Base-by-base conservation (phyloP, 2,888 invertebrate genomes). In the Drosophila paramelanica region DNA sequence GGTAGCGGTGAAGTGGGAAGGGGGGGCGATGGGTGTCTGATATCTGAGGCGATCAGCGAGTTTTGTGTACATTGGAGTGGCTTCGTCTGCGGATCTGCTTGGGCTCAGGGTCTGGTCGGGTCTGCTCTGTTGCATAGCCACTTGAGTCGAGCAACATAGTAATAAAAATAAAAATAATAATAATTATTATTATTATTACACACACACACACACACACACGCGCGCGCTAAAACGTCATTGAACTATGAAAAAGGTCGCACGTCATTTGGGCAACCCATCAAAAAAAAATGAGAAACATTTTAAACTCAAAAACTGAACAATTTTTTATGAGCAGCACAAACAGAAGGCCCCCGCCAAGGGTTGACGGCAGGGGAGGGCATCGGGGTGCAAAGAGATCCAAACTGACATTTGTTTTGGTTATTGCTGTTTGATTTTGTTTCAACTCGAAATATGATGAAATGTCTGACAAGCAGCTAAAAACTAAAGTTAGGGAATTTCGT, bases 211-310 rank as follows among this genome's bases (percentile, higher is more conserved):
- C 23, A 45, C 56, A 39, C 51, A 55, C 41, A 27, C 46, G 27
- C 31, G 55, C 43, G 53, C 41, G 60, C 59, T 57, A 60, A 71
- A 81, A 77, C 90, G 88, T 89, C 89, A 90, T 88, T 88, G 90
- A 88, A 88, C 88, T 90, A 75, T 84, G 75, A 46, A 79, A 86
- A 78, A 79, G 90, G 87, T 87, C 87, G 73, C 72, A 65, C 74
- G 59, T 70, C 77, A 71, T 53, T 53, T 27, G 42, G 31, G 52
- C 52, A 41, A 36, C 61, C 45, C 66, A 67, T 71, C 77, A 72
- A 11, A 45, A 33, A 64, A 13, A 45, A 20, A 49, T 56, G 56
- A 1, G 17, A 72, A 67, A 72, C 53, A 38, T 36, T 61, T 51
- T 52, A 73, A 69, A 60, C 51, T 53, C 33, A 55, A 70, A 68